Evolutionary conservation across 2,113 vertebrate species (phyloP), one percentile per base, ranked within the genome.

Genomic region (Ornithorhynchus anatinus): DNA sequence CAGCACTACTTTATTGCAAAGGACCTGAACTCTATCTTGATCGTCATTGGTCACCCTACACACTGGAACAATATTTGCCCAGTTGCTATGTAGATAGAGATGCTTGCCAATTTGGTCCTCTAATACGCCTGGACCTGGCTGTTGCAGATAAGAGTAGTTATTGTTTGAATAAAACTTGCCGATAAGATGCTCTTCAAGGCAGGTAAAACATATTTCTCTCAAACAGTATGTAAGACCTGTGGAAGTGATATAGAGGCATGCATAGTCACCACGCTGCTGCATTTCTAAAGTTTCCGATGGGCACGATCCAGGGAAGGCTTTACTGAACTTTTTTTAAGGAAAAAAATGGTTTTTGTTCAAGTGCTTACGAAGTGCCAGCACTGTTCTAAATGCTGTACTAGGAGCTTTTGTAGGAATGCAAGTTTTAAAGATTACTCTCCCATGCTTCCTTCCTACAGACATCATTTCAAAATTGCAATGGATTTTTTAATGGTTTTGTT

Each of bases 41-140:
- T 59, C 64, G 79, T 73, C 66, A 45, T 39, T 74, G 80, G 84
- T 65, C 81, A 68, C 83, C 72, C 13, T 0, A 4, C 8, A 53
- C 43, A 35, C 23, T 71, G 62, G 29, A 74, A 89, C 77, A 94
- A 91, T 92, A 91, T 92, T 94, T 94, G 75, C 59, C 73, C 44
- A 69, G 91, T 94, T 93, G 88, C 89, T 90, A 91, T 75, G 90
- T 40, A 74, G 77, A 82, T 69, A 73, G 47, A 52, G 71, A 6
- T 25, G 53, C 44, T 57, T 89, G 91, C 88, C 89, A 91, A 72
- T 58, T 83, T 68, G 69, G 43, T 75, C 50, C 45, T 70, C 82
- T 82, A 86, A 85, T 82, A 83, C 70, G 79, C 75, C 70, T 86
- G 77, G 91, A 87, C 85, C 82, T 90, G 87, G 79, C 72, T 85